These are phyloP conservation scores for Tadarida brasiliensis DNA, from an alignment of 2,797 vertebrate species.

Conservation along the genomic window DNA sequence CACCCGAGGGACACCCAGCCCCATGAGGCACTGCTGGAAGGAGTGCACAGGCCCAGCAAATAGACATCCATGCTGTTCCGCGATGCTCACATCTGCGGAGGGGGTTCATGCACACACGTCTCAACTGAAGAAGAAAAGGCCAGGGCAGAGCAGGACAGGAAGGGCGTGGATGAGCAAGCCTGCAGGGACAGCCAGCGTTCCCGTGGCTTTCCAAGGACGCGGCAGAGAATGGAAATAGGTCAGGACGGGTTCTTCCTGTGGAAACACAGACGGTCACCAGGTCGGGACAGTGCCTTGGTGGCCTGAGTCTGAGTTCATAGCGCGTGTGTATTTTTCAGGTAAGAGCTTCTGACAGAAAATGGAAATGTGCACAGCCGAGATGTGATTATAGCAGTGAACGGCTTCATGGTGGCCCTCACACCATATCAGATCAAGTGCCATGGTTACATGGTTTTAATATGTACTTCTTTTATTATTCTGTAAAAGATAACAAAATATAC, in stretches of 20 bases:
- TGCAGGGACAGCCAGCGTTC: constrained; percentile 64
- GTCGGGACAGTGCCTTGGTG: constrained; percentile 78
- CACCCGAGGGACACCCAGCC: fast-evolving
- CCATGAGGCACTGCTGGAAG: fast-evolving
- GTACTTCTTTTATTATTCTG: constrained; percentile 89
- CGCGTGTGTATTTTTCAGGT: constrained; percentile 69
- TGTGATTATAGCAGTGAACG: constrained; percentile 86
- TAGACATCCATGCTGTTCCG: background rate
- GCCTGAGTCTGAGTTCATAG: constrained; percentile 80
- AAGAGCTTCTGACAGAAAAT: constrained; percentile 83
- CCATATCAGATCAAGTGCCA: constrained; percentile 74
- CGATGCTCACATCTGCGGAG: constrained; percentile 75
- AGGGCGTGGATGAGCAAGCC: constrained; percentile 36
- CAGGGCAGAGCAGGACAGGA: constrained; percentile 53
- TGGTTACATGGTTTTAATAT: constrained; percentile 86
- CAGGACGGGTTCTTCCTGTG: constrained; percentile 78
- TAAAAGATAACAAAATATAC: constrained; percentile 96
- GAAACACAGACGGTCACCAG: constrained; percentile 72
- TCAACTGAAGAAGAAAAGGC: constrained; percentile 57
- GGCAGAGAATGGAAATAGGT: background rate
- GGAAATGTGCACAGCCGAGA: constrained; percentile 80
- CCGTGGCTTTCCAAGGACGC: constrained; percentile 71
- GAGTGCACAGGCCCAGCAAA: fast-evolving
- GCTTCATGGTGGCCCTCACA: constrained; percentile 8
- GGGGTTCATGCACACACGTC: constrained; percentile 52